Evolutionary conservation across 2,797 vertebrate genomes (phyloP), one percentile per base, ranked within the genome.

Genomic region (Dendrocincla fuliginosa): DNA sequence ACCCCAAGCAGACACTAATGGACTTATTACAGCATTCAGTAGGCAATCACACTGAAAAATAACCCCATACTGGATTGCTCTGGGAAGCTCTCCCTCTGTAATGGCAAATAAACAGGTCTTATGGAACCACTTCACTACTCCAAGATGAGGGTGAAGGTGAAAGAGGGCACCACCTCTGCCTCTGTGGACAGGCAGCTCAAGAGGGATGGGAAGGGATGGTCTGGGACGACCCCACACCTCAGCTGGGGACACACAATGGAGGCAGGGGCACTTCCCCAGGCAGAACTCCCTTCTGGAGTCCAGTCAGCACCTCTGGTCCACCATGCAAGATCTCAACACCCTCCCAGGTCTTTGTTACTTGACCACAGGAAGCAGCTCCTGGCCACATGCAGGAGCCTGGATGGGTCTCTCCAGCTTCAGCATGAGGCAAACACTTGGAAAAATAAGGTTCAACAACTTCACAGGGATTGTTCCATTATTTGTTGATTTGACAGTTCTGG

Each of bases 311-410:
- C 53, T 46, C 20, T 4, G 22, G 50, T 9, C 27, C 47, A 3
- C 2, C 32, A 3, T 0, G 5, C 5, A 32, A 80, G 27, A 41
- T 6, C 41, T 50, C 61, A 33, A 0, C 6, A 16, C 4, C 42
- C 42, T 42, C 46, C 19, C 11, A 24, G 3, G n/a, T 18, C 56
- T 1, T 3, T 16, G 52, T 2, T 10, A 3, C 41, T 3, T 4
- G 27, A 4, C 1, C 19, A n/a, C 9, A 25, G 53, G 46, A 32
- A n/a, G 28, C 52, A 47, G 20, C 27, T 7, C 0, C 1, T 12
- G 39, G 5, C 42, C 18, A 0, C 1, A 7, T 1, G 13, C 57
- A 20, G 25, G 8, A 49, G 67, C 47, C 33, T 0, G 0, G 11
- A 15, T 4, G 2, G 14, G 14, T 19, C 20, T 73, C 50, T 60